Conservation (phyloP, 1,140 invertebrate species). For the Diachasma alloeum region DNA sequence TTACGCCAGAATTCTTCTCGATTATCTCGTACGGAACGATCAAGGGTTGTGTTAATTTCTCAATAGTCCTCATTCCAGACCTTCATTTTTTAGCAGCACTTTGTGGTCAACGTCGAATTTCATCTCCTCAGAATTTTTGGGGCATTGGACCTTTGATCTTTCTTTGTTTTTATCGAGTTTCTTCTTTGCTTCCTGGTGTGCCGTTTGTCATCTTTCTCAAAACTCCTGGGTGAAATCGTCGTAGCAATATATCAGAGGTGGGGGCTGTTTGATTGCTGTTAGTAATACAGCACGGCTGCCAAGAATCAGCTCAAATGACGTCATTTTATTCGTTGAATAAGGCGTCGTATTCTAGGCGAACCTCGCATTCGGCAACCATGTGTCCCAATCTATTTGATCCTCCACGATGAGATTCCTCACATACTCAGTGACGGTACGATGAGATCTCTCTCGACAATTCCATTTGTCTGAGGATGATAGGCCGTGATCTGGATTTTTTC, state of each 20-base stretch:
- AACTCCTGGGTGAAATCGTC: too few species aligned
- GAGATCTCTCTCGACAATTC: slow-evolving; percentile 38
- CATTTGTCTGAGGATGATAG: background rate
- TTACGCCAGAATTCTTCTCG: too few species aligned
- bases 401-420: too few species aligned
- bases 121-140: slow-evolving; percentile 1
- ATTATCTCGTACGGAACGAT: background rate
- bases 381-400: too few species aligned
- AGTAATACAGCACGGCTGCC: background rate
- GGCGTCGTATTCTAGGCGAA: too few species aligned
- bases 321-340: background rate
- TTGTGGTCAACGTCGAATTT: too few species aligned
- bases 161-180: too few species aligned
- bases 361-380: too few species aligned
- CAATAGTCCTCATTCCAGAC: background rate
- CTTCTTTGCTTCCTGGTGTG: too few species aligned
- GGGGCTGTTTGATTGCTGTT: background rate
- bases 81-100: background rate
- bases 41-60: slow-evolving; percentile 4
- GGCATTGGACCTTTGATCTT: background rate
- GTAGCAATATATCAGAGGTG: background rate
- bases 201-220: too few species aligned
- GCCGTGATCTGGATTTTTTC: background rate
- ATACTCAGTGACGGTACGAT: too few species aligned
- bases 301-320: background rate